A percentile compares a stretch with the other conserved stretches of the same genome.
phyloP scores from a whole-genome alignment of 1,140 invertebrate species.

The Planococcus citri region DNA sequence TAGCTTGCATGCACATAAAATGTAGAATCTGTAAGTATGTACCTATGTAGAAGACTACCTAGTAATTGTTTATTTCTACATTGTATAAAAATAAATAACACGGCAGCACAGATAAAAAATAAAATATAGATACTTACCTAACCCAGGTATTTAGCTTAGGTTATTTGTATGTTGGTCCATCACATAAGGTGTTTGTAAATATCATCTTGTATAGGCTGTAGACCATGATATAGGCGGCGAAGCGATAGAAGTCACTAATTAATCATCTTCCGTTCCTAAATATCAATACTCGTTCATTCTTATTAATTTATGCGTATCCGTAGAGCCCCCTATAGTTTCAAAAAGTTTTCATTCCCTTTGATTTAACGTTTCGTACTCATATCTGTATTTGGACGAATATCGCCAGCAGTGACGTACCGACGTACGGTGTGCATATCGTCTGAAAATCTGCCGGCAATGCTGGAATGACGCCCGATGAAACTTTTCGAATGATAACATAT shows the following conservation, averaged over 20 bases:
- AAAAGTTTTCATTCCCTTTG: not conserved
- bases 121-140: too few relatives aligned
- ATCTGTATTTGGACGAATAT: not conserved
- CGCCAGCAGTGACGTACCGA: not conserved
- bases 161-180: too few relatives aligned
- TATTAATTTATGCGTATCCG: constrained; percentile 3
- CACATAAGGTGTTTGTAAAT: too few relatives aligned
- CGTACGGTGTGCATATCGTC: not conserved
- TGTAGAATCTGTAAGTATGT: too few relatives aligned
- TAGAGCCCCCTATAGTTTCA: not conserved
- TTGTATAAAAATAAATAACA: too few relatives aligned
- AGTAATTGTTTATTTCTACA: too few relatives aligned
- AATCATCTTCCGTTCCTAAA: not conserved
- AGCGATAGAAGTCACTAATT: not conserved
- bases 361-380: not conserved
- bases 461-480: not conserved
- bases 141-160: too few relatives aligned
- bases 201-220: too few relatives aligned
- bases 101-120: too few relatives aligned
- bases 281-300: not conserved
- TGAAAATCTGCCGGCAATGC: not conserved
- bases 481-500: not conserved
- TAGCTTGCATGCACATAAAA: too few relatives aligned
- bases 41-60: too few relatives aligned
- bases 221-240: too few relatives aligned